A percentile compares a stretch with the other conserved stretches of the same genome.
Conservation (phyloP, 2,888 invertebrate species). For the Aspidiotus destructor region DNA sequence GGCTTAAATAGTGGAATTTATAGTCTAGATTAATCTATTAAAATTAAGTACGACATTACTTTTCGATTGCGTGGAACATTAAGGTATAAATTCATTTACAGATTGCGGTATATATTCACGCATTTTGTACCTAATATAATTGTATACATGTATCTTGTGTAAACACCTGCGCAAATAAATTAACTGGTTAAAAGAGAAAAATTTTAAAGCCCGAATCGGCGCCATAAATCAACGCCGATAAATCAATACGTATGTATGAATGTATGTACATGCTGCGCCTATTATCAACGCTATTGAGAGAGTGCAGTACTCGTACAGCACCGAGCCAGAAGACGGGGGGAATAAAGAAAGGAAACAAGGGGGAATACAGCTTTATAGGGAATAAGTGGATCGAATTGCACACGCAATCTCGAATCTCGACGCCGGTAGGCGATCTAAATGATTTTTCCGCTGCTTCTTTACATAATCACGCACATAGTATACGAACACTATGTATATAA, state of each 20-base stretch:
- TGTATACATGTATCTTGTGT: constrained; percentile 27
- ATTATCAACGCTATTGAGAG: not conserved
- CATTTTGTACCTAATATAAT: constrained; percentile 20
- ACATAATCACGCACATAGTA: not conserved
- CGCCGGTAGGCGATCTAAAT: constrained; percentile 25
- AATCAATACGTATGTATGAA: constrained; percentile 26
- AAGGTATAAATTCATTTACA: constrained; percentile 28
- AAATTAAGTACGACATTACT: constrained; percentile 33
- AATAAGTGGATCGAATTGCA: constrained; percentile 27
- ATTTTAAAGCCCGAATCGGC: constrained; percentile 25
- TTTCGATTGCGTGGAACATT: constrained; percentile 32
- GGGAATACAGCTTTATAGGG: not conserved
- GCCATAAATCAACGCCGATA: constrained; percentile 31
- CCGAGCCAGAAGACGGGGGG: too few species aligned
- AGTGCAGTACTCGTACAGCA: too few species aligned
- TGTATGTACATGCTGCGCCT: not conserved
- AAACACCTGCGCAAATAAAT: constrained; percentile 32
- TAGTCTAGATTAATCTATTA: constrained; percentile 31
- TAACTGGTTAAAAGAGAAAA: constrained; percentile 19
- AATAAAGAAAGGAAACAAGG: not conserved
- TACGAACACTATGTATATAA: not conserved
- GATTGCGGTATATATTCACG: constrained; percentile 22
- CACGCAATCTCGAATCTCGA: constrained; percentile 16
- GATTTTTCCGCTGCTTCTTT: not conserved
- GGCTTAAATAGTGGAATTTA: constrained; percentile 28